A percentile compares a stretch with the other conserved stretches of the same genome.
These are phyloP conservation scores for Stylophora pistillata DNA, from an alignment of 64 coral and sea anemone species.

Conservation along the genomic window DNA sequence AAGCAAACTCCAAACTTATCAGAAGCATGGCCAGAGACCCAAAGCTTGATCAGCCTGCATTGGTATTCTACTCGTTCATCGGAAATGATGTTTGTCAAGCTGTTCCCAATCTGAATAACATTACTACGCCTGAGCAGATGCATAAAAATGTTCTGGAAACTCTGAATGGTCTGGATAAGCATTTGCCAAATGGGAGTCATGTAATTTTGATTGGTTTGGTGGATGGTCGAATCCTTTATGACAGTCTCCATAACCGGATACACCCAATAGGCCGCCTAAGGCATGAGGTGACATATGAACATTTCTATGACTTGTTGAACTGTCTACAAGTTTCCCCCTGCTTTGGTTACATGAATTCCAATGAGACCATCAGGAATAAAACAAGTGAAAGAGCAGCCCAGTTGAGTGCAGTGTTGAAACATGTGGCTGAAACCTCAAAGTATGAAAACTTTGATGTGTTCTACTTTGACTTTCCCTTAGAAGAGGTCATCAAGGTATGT, in stretches of 20 bases:
- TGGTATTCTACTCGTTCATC: conserved; percentile 91
- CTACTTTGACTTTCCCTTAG: conserved; percentile 73
- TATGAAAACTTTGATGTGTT: conserved; percentile 85
- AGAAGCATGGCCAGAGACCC: conserved; percentile 70
- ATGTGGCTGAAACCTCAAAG: conserved; percentile 54
- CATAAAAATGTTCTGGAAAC: conserved; percentile 79
- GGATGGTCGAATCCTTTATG: conserved; percentile 82
- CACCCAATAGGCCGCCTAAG: conserved; percentile 91
- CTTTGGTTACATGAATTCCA: conserved; percentile 89
- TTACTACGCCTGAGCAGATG: conserved; percentile 97
- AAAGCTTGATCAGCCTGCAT: conserved; percentile 74
- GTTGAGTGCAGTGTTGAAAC: conserved; percentile 73
- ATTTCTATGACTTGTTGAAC: conserved; percentile 94
- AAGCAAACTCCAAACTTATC: conserved; percentile 73
- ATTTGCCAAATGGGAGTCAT: conserved; percentile 86
- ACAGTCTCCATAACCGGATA: conserved; percentile 82
- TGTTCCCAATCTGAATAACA: conserved; percentile 44
- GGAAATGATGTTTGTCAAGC: conserved; percentile 92
- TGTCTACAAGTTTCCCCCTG: conserved; percentile 92
- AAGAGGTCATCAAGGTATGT: conserved; percentile 69
- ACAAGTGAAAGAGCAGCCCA: conserved; percentile 74
- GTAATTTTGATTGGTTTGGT: conserved; percentile 81
- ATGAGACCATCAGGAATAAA: conserved; percentile 84
- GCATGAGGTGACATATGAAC: conserved; percentile 83
- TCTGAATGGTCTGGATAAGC: conserved; percentile 56